phyloP scores from a whole-genome alignment of 2,888 invertebrate genomes.

The Eupeodes latifasciatus region DNA sequence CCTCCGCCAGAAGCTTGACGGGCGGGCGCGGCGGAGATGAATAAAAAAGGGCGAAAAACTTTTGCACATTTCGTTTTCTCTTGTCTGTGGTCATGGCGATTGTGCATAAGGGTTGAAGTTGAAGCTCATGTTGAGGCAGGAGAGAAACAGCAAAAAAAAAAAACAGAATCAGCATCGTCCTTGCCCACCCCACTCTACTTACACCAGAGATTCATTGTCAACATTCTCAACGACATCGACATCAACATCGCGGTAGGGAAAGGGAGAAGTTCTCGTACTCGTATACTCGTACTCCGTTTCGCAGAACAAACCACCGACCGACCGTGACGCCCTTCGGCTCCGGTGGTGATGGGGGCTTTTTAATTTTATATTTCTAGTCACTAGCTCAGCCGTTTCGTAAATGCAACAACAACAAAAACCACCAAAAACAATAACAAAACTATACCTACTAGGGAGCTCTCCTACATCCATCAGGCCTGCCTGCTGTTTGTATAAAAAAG shows the following conservation, averaged over 20 bases:
- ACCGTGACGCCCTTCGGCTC: constrained; percentile 68
- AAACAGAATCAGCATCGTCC: constrained; percentile 61
- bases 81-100: constrained; percentile 80
- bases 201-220: constrained; percentile 64
- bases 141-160: neutral
- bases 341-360: constrained; percentile 39
- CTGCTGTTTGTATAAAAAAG: constrained; percentile 48
- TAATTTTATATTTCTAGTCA: constrained; percentile 41
- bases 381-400: neutral
- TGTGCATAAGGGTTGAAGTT: constrained; percentile 52
- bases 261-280: constrained; percentile 30
- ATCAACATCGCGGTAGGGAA: neutral
- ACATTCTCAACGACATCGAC: constrained; percentile 41
- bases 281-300: constrained; percentile 19
- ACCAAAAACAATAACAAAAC: neutral
- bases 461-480: neutral
- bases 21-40: neutral
- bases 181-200: constrained; percentile 65
- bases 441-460: neutral
- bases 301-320: constrained; percentile 54
- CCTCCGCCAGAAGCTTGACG: neutral
- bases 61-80: constrained; percentile 79
- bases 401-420: constrained; percentile 16
- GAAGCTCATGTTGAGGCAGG: constrained; percentile 39
- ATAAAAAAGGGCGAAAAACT: constrained; percentile 69